Conservation (phyloP, 2,113 vertebrate genomes). For the Tupaia tana region DNA sequence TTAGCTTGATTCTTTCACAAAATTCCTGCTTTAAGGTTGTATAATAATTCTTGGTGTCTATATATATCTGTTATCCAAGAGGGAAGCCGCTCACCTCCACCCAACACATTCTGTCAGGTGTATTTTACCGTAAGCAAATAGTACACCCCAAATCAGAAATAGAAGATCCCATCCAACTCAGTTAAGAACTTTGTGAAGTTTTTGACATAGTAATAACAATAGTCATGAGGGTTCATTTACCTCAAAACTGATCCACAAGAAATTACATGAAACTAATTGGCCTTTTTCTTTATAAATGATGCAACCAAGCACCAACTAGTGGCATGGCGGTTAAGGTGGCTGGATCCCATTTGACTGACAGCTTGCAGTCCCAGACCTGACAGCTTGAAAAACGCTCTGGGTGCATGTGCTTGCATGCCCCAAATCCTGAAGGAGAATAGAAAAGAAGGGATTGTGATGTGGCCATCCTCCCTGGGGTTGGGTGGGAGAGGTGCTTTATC, state of each 20-base stretch:
- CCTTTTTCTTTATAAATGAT: not conserved
- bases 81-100: not conserved
- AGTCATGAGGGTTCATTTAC: not conserved
- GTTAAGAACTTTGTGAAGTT: not conserved
- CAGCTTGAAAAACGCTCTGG: too few species aligned
- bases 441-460: too few species aligned
- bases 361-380: too few species aligned
- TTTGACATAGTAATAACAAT: not conserved
- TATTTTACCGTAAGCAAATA: not conserved
- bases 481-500: too few species aligned
- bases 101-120: not conserved
- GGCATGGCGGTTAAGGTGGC: too few species aligned
- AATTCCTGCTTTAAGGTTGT: not conserved
- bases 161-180: not conserved
- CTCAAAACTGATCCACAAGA: not conserved
- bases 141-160: not conserved
- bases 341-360: too few species aligned
- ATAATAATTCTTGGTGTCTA: not conserved
- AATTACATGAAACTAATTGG: not conserved
- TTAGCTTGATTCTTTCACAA: not conserved
- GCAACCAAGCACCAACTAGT: not conserved
- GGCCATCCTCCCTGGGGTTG: too few species aligned
- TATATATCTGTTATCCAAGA: not conserved
- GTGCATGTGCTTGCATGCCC: too few species aligned
- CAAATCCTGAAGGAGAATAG: too few species aligned